Percentiles rank a stretch among this genome's conserved stretches.
These are phyloP conservation scores for Oasisia sp. DNA, from an alignment of 2,888 invertebrate genomes.

Conservation along the genomic window DNA sequence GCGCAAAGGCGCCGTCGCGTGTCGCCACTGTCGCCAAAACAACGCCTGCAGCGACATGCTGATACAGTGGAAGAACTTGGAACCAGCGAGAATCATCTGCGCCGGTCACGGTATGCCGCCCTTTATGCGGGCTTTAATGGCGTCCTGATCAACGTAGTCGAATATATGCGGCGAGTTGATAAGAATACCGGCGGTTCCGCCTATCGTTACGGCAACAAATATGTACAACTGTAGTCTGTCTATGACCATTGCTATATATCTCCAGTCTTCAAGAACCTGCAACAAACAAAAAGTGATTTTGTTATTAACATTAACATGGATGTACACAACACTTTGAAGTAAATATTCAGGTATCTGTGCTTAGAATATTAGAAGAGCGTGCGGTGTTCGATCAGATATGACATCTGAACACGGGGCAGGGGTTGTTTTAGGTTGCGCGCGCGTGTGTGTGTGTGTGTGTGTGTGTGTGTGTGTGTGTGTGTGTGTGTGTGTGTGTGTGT, in stretches of 20 bases:
- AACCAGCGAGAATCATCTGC: neutral
- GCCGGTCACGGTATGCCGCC: constrained; percentile 24
- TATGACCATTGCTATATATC: constrained; percentile 98
- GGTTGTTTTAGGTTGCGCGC: too few species aligned
- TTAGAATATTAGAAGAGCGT: too few species aligned
- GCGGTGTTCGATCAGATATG: too few species aligned
- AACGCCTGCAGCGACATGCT: neutral
- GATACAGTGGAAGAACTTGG: neutral
- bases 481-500: too few species aligned
- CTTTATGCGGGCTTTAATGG: constrained; percentile 35
- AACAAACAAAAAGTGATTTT: constrained; percentile 49
- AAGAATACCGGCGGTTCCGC: constrained; percentile 93
- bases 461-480: neutral
- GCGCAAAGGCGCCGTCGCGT: neutral
- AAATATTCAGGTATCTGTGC: too few species aligned
- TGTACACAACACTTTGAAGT: too few species aligned
- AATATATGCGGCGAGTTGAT: constrained; percentile 98
- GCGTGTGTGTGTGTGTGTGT: too few species aligned
- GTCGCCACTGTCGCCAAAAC: neutral
- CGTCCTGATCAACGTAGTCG: constrained; percentile 89
- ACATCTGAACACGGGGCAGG: too few species aligned
- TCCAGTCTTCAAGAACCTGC: constrained; percentile 98
- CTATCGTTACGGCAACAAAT: constrained; percentile 94
- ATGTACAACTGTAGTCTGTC: constrained; percentile 95
- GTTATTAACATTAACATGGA: neutral